Percentiles rank a stretch among this genome's conserved stretches.
phyloP scores from a whole-genome alignment of 2,888 invertebrate genomes.

The Mimachlamys varia region DNA sequence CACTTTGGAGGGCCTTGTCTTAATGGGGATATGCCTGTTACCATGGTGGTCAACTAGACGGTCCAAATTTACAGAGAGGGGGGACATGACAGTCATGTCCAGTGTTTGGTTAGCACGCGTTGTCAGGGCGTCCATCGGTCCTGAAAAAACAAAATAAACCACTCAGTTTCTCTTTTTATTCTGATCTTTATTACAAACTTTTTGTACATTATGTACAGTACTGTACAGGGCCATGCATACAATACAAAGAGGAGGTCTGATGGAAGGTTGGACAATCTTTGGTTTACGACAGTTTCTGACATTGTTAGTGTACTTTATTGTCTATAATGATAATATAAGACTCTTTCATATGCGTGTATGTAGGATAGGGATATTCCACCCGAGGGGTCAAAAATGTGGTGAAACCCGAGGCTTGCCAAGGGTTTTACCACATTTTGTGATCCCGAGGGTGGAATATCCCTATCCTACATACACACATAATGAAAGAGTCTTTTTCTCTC shows the following conservation, averaged over 20 bases:
- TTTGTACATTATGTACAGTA: background rate
- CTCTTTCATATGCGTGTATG: too few relatives aligned
- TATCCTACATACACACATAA: too few relatives aligned
- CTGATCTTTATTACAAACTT: background rate
- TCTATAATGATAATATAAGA: too few relatives aligned
- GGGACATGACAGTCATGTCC: background rate
- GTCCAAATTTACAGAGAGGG: constrained; percentile 1
- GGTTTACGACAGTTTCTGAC: too few relatives aligned
- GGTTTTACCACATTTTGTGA: too few relatives aligned
- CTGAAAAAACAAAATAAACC: constrained; percentile 9
- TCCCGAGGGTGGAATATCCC: too few relatives aligned
- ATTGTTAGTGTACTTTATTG: too few relatives aligned
- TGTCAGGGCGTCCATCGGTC: constrained; percentile 31
- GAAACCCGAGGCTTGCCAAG: too few relatives aligned
- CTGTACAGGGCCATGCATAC: background rate
- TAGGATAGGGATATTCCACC: too few relatives aligned
- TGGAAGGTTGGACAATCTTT: background rate
- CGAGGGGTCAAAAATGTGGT: too few relatives aligned
- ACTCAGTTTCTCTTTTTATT: constrained; percentile 1
- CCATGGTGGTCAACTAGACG: background rate
- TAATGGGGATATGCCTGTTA: constrained; percentile 34
- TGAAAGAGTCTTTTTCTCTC: too few relatives aligned
- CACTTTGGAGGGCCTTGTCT: constrained; percentile 40
- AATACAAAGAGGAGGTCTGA: background rate
- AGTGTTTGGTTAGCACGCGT: constrained; percentile 22